phyloP scores from a whole-genome alignment of 2,113 vertebrate genomes.

The Mormyrus iriodes region DNA sequence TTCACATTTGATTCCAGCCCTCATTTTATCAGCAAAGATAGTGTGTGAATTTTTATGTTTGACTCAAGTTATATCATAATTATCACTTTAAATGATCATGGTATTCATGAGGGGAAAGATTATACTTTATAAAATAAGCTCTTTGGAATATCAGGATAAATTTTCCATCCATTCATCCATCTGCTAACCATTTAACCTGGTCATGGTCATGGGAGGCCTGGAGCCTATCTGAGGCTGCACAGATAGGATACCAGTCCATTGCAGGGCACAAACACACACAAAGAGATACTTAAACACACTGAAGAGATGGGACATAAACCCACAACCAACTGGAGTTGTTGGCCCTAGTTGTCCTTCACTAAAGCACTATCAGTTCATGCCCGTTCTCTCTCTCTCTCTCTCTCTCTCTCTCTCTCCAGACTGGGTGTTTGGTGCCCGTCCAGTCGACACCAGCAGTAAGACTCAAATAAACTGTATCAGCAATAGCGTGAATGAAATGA shows the following conservation, averaged over 20 bases:
- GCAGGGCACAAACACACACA: not conserved
- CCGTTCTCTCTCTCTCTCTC: conserved; percentile 21
- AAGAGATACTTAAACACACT: not conserved
- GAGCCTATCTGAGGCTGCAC: not conserved
- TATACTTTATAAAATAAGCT: not conserved
- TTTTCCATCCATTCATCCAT: not conserved
- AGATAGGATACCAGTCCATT: not conserved
- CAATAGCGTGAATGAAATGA: conserved; percentile 60
- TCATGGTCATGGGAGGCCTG: not conserved
- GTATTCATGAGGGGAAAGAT: not conserved
- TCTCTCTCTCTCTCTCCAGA: conserved; percentile 49
- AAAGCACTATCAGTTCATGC: not conserved
- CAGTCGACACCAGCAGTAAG: conserved; percentile 59
- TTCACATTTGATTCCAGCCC: not conserved
- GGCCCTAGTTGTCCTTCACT: not conserved
- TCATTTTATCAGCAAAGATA: not conserved
- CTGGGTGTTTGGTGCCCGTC: conserved; percentile 65
- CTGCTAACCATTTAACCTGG: not conserved
- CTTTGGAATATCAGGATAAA: not conserved
- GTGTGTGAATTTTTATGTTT: not conserved
- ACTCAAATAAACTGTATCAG: conserved; percentile 70
- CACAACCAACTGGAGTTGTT: not conserved
- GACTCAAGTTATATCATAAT: not conserved
- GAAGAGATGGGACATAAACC: not conserved
- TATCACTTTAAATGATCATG: not conserved